Evolutionary conservation across 2,888 invertebrate genomes (phyloP).

Genomic region (Plutella xylostella): DNA sequence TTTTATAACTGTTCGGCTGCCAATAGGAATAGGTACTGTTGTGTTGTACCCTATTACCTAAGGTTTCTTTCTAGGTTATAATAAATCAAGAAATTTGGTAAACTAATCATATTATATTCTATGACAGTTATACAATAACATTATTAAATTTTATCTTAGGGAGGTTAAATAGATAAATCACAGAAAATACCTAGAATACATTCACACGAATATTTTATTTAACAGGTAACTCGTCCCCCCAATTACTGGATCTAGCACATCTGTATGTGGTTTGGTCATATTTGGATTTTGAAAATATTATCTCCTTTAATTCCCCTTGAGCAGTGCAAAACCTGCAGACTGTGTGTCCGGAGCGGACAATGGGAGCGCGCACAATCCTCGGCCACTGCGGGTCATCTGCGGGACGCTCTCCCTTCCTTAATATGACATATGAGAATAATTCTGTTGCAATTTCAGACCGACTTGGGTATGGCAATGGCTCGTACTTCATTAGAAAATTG

Average conservation of each 20-base stretch:
- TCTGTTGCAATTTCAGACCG: conserved; percentile 59
- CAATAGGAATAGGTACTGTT: too few relatives aligned
- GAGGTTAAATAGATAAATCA: too few relatives aligned
- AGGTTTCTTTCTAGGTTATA: too few relatives aligned
- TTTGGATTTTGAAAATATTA: conserved; percentile 80
- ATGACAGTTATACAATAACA: too few relatives aligned
- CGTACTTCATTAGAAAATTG: conserved; percentile 77
- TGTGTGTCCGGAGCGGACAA: conserved; percentile 77
- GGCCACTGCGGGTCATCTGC: conserved; percentile 77
- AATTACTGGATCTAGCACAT: conserved; percentile 78
- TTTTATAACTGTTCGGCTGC: too few relatives aligned
- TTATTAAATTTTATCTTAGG: too few relatives aligned
- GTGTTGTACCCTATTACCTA: too few relatives aligned
- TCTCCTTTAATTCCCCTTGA: conserved; percentile 78
- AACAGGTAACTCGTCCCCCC: conserved; percentile 86
- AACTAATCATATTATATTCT: too few relatives aligned
- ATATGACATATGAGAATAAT: conserved; percentile 82
- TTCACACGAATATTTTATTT: conserved; percentile 43
- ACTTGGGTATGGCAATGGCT: conserved; percentile 62
- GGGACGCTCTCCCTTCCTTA: conserved; percentile 77
- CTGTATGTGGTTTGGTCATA: conserved; percentile 82
- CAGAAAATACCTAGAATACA: too few relatives aligned
- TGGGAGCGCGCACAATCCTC: conserved; percentile 78
- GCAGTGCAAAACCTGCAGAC: conserved; percentile 84
- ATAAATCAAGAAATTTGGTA: too few relatives aligned